Evolutionary conservation across 2,113 vertebrate species (phyloP), one percentile per base, ranked within the genome.

Genomic region (Octodon degus): DNA sequence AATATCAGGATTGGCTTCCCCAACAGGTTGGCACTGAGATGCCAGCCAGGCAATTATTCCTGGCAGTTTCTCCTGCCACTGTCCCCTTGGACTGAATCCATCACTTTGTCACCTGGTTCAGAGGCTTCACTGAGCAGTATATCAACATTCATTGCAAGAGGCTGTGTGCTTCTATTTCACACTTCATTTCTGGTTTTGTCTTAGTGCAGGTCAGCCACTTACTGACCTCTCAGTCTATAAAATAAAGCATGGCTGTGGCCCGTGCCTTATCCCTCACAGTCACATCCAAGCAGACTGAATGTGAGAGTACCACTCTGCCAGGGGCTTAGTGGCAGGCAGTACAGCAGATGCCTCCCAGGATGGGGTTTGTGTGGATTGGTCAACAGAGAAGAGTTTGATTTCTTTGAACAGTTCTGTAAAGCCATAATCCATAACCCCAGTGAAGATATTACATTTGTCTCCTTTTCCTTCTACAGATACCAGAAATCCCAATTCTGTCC

Each of bases 1-100:
- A 94, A 81, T 40, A n/a, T 53, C 90, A 87, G 14, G 5, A 93
- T 37, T 47, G 70, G 19, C 60, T 84, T 94, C 62, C 65, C 77
- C 25, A 82, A 62, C 53, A 96, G 65, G 32, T 6, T 62, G 68
- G n/a, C 47, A 86, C 79, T 12, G 34, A 58, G 55, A 58, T 25
- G 62, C 22, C 60, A 24, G 20, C 17, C 22, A 62, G 22, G 60
- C 22, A 62, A 60, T 92, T 90, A 88, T 93, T 97, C 80, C 81
- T 84, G 68, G 81, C 55, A 53, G 86, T 93, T 94, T 92, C 91
- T 95, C 85, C 81, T 96, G 85, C 58, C 85, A 47, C 77, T 88
- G 90, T 92, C 37, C 70, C 63, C 34, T 92, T 87, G 97, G 76
- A 95, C 68, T 47, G 37, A 24, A 72, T 70, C 80, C 76, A 92